Conservation (phyloP, 2,888 invertebrate species). For the Eristalis arbustorum region DNA sequence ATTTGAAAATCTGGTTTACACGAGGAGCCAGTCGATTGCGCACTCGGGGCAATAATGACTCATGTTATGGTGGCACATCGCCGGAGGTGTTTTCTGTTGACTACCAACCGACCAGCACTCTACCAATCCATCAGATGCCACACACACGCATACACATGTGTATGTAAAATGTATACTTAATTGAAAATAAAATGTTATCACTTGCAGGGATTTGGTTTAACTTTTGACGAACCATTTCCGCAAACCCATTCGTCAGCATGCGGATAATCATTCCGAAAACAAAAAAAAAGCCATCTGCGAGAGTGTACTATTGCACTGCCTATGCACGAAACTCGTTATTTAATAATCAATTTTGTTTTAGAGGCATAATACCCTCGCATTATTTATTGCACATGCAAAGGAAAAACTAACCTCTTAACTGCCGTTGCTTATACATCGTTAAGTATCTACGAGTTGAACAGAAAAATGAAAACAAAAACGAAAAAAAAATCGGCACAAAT, state of each 20-base stretch:
- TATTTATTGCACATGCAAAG: conserved; percentile 44
- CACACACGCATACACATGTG: too few species aligned
- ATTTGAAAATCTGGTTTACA: conserved; percentile 70
- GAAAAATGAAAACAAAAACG: background rate
- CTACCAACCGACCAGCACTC: conserved; percentile 10
- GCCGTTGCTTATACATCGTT: conserved; percentile 4
- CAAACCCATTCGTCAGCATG: background rate
- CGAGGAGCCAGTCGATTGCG: conserved; percentile 54
- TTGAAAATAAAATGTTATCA: conserved; percentile 24
- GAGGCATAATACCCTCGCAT: conserved; percentile 22
- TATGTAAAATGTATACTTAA: conserved; percentile 42
- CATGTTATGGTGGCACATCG: conserved; percentile 63
- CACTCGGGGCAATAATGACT: conserved; percentile 54
- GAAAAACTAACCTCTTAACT: conserved; percentile 10
- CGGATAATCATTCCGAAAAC: background rate
- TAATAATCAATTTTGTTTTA: conserved; percentile 48
- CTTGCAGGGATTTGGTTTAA: background rate
- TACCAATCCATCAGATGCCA: conserved; percentile 40
- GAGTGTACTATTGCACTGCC: background rate
- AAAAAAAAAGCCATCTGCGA: background rate
- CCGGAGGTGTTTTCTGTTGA: conserved; percentile 46
- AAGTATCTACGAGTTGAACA: conserved; percentile 16
- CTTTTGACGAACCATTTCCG: background rate
- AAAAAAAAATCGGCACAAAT: conserved; percentile 16
- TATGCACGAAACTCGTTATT: conserved; percentile 44